phyloP scores from a whole-genome alignment of 1,140 invertebrate genomes.

The Drosophila yakuba region DNA sequence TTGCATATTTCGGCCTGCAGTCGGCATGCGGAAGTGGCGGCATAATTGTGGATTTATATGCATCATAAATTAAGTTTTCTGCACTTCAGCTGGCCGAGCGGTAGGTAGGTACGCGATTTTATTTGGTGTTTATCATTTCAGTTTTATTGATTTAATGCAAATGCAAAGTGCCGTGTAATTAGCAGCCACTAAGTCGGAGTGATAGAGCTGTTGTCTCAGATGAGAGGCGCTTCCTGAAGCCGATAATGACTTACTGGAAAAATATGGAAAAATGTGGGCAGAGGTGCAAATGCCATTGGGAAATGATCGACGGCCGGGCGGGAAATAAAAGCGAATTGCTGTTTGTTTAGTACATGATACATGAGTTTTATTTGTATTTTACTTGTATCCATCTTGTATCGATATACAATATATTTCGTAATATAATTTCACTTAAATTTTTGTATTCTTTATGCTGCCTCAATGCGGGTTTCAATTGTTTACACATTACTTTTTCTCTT shows the following conservation, averaged over 20 bases:
- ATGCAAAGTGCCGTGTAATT: constrained; percentile 53
- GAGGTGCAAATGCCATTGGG: constrained; percentile 20
- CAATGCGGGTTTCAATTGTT: constrained; percentile 45
- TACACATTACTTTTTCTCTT: constrained; percentile 42
- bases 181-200: constrained; percentile 54
- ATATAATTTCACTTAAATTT: constrained; percentile 80
- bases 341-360: constrained; percentile 82
- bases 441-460: constrained; percentile 34
- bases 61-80: constrained; percentile 73
- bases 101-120: constrained; percentile 71
- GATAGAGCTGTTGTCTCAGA: constrained; percentile 27
- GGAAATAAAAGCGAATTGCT: constrained; percentile 26
- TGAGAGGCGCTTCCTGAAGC: constrained; percentile 53
- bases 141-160: constrained; percentile 65
- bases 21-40: constrained; percentile 64
- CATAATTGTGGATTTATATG: constrained; percentile 70
- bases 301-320: constrained; percentile 13
- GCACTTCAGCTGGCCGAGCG: constrained; percentile 48
- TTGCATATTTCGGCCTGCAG: constrained; percentile 48
- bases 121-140: constrained; percentile 74
- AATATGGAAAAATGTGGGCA: constrained; percentile 19
- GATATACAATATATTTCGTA: constrained; percentile 83
- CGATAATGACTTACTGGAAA: constrained; percentile 33
- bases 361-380: constrained; percentile 82
- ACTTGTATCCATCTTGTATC: constrained; percentile 80